phyloP scores from a whole-genome alignment of 1,140 invertebrate species.

The Arctopsyche grandis region DNA sequence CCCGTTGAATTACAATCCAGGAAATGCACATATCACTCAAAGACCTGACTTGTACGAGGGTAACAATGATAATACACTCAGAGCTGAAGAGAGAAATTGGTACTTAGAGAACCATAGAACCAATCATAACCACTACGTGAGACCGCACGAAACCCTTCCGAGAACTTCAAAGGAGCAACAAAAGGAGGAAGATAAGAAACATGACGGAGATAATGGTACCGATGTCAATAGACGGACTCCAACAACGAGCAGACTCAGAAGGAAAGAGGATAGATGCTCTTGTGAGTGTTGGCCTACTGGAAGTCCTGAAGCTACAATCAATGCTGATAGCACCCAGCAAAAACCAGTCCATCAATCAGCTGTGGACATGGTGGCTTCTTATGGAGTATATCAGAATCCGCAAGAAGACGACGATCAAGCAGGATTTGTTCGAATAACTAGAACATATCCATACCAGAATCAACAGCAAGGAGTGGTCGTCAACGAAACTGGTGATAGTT shows the following conservation, averaged over 20 bases:
- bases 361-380: constrained; percentile 66
- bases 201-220: constrained; percentile 59
- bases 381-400: constrained; percentile 64
- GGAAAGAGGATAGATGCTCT: constrained; percentile 65
- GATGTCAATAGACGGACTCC: constrained; percentile 59
- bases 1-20: constrained; percentile 31
- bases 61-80: constrained; percentile 65
- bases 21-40: constrained; percentile 15
- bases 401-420: constrained; percentile 64
- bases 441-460: constrained; percentile 60
- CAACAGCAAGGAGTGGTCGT: constrained; percentile 65
- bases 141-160: constrained; percentile 49
- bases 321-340: constrained; percentile 58
- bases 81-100: constrained; percentile 66
- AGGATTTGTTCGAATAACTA: constrained; percentile 62
- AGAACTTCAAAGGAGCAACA: constrained; percentile 52
- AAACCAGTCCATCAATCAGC: constrained; percentile 61
- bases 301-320: constrained; percentile 59
- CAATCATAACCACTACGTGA: constrained; percentile 41
- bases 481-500: constrained; percentile 65
- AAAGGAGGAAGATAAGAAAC: constrained; percentile 63
- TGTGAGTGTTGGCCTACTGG: constrained; percentile 65
- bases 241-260: constrained; percentile 59
- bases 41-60: constrained; percentile 60
- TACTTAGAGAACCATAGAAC: constrained; percentile 67